Evolutionary conservation across 1,140 invertebrate species (phyloP).

Genomic region (Drosophila albomicans): DNA sequence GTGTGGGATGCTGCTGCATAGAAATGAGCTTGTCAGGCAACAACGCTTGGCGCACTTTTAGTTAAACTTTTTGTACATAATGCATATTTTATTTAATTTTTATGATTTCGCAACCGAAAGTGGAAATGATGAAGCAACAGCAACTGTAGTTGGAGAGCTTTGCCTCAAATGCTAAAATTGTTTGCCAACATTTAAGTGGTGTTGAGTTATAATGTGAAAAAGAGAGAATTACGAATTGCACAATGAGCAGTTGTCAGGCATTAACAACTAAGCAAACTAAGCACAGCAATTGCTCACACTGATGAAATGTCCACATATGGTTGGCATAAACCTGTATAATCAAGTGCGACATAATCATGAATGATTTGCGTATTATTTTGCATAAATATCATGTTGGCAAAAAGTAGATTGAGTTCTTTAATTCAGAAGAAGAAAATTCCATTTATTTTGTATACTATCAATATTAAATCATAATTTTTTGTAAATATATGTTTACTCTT

Average conservation of each 20-base stretch:
- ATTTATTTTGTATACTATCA: no score
- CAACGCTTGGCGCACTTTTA: conserved; percentile 54
- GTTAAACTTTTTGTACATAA: conserved; percentile 67
- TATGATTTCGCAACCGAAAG: conserved; percentile 64
- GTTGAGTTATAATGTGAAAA: conserved; percentile 58
- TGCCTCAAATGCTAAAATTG: conserved; percentile 49
- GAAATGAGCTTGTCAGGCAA: conserved; percentile 50
- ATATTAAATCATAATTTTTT: no score
- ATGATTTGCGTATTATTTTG: not conserved
- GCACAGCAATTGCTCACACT: conserved; percentile 4
- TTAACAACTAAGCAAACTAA: conserved; percentile 6
- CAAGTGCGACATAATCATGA: not conserved
- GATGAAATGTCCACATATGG: not conserved
- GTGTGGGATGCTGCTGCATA: conserved; percentile 44
- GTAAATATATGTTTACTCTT: not conserved
- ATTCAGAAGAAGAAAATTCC: no score
- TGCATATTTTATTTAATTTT: conserved; percentile 83
- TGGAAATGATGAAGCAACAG: conserved; percentile 52
- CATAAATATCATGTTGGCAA: no score
- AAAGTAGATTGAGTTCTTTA: no score
- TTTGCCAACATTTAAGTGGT: conserved; percentile 75
- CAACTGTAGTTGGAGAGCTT: not conserved
- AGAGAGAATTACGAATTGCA: not conserved
- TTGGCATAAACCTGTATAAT: not conserved
- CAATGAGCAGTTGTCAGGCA: conserved; percentile 13